Evolutionary conservation across 2,797 vertebrate genomes (phyloP).

Genomic region (Falco cherrug): DNA sequence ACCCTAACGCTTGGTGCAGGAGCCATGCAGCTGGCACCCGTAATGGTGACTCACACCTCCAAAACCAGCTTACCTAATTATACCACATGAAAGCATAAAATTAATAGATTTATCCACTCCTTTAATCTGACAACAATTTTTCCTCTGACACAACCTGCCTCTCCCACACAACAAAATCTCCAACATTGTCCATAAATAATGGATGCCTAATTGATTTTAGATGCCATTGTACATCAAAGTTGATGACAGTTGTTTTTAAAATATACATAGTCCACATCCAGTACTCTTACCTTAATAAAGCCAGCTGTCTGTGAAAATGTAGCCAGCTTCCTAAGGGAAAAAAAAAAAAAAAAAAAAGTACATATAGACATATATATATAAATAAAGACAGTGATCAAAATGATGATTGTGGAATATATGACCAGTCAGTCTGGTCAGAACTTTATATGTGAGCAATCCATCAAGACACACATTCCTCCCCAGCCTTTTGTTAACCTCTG

Average conservation of each 20-base stretch:
- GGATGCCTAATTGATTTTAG: not conserved
- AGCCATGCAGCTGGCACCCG: rapidly evolving
- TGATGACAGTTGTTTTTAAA: not conserved
- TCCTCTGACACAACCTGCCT: not conserved
- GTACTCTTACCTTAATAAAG: constrained; percentile 60
- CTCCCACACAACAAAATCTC: not conserved
- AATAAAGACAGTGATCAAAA: not conserved
- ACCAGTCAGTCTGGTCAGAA: not conserved
- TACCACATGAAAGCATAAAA: not conserved
- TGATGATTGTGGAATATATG: not conserved
- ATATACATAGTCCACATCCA: not conserved
- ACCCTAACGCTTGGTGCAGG: rapidly evolving
- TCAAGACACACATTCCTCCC: not conserved
- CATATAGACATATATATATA: too few species aligned
- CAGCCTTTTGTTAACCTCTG: not conserved
- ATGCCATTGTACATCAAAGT: not conserved
- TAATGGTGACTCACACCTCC: not conserved
- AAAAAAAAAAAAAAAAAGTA: not conserved
- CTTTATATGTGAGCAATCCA: not conserved
- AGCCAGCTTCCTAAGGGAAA: not conserved
- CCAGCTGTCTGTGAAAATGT: not conserved
- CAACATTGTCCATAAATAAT: not conserved
- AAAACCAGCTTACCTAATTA: not conserved
- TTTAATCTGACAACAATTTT: not conserved
- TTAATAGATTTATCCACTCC: not conserved